phyloP scores from a whole-genome alignment of 2,797 vertebrate genomes.

The Coluber constrictor region DNA sequence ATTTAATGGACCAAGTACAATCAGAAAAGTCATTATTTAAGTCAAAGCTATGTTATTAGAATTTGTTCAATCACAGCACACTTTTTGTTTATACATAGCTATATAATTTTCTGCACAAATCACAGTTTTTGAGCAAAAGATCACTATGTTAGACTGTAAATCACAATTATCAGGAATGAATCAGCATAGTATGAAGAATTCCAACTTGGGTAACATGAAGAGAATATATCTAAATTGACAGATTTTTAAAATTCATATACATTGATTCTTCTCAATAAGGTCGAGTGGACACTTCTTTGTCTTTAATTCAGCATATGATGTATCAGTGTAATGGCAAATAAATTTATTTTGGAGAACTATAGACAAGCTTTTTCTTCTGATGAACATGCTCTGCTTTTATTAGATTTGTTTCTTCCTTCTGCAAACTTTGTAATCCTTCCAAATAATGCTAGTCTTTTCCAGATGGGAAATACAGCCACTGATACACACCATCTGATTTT shows the following conservation, averaged over 20 bases:
- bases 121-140: slow-evolving; percentile 19
- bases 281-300: neutral
- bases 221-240: neutral
- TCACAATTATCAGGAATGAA: neutral
- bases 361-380: neutral
- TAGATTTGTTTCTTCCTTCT: neutral
- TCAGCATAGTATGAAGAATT: neutral
- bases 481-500: neutral
- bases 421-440: neutral
- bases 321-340: neutral
- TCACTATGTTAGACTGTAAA: neutral
- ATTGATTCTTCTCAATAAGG: neutral
- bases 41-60: slow-evolving; percentile 26
- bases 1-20: slow-evolving; percentile 37
- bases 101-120: slow-evolving; percentile 3
- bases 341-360: neutral
- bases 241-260: neutral
- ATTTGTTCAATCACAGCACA: slow-evolving; percentile 21
- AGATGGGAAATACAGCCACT: neutral
- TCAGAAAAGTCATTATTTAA: slow-evolving; percentile 29
- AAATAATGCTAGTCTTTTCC: neutral
- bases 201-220: slow-evolving; percentile 7
- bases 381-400: neutral
- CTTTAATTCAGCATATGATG: neutral
- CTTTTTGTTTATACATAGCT: slow-evolving; percentile 1